phyloP scores from a whole-genome alignment of 2,797 vertebrate species.

The Centroberyx gerrardi region DNA sequence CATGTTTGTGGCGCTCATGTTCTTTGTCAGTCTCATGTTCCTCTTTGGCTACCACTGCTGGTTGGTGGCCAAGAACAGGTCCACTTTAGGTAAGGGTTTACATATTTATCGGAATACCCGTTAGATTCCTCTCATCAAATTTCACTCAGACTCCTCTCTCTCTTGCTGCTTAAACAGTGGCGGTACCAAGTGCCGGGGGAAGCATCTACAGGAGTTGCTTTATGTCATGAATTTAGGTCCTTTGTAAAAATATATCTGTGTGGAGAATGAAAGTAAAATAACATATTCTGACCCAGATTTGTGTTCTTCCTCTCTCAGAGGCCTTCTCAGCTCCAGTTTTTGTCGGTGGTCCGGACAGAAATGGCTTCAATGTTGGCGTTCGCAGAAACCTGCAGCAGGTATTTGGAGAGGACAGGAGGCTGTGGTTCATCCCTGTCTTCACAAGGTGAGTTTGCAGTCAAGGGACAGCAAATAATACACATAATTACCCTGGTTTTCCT shows the following conservation, averaged over 20 bases:
- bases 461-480: neutral
- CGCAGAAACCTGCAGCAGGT: conserved; percentile 94
- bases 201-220: neutral
- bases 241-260: neutral
- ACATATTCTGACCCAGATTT: conserved; percentile 2
- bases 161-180: neutral
- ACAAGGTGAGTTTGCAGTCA: conserved; percentile 87
- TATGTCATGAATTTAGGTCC: neutral
- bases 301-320: conserved; percentile 83
- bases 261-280: conserved; percentile 18
- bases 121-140: conserved; percentile 4
- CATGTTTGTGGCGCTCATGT: conserved; percentile 97
- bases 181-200: neutral
- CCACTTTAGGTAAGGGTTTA: conserved; percentile 92
- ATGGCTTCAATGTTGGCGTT: conserved; percentile 94
- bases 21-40: conserved; percentile 97
- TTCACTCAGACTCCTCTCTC: neutral
- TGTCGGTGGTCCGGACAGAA: conserved; percentile 92
- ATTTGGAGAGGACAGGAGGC: conserved; percentile 92
- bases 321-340: conserved; percentile 96
- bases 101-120: conserved; percentile 27
- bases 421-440: conserved; percentile 94
- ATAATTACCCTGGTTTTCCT: neutral
- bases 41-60: conserved; percentile 98
- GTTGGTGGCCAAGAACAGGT: conserved; percentile 96